These are phyloP conservation scores for Danio rerio DNA, from an alignment of 2,113 vertebrate genomes.

Conservation along the genomic window GRCz12tu NC_133193.1:48292001-48292500, in stretches of 20 bases:
- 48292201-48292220: slow-evolving; percentile 32
- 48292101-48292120: slow-evolving; percentile 30
- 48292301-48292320: slow-evolving; percentile 42
- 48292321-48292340: slow-evolving; percentile 40
- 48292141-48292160: slow-evolving; percentile 13
- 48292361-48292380: background rate
- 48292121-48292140: slow-evolving; percentile 31
- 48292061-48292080: slow-evolving; percentile 22
- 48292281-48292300: slow-evolving; percentile 46
- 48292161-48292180: slow-evolving; percentile 35
- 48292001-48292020: slow-evolving; percentile 6
- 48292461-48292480: slow-evolving; percentile 37
- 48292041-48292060: slow-evolving; percentile 39
- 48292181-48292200: slow-evolving; percentile 43
- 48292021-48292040: slow-evolving; percentile 28
- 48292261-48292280: slow-evolving; percentile 40
- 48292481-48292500: slow-evolving; percentile 25
- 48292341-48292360: slow-evolving; percentile 50
- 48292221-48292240: slow-evolving; percentile 31
- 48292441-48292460: slow-evolving; percentile 28
- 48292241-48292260: slow-evolving; percentile 34
- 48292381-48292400: slow-evolving; percentile 27
- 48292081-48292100: slow-evolving; percentile 30
- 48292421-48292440: background rate
- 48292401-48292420: slow-evolving; percentile 6